Evolutionary conservation across 2,113 vertebrate genomes (phyloP), one percentile per base, ranked within the genome.

Genomic region (Amia ocellicauda): DNA sequence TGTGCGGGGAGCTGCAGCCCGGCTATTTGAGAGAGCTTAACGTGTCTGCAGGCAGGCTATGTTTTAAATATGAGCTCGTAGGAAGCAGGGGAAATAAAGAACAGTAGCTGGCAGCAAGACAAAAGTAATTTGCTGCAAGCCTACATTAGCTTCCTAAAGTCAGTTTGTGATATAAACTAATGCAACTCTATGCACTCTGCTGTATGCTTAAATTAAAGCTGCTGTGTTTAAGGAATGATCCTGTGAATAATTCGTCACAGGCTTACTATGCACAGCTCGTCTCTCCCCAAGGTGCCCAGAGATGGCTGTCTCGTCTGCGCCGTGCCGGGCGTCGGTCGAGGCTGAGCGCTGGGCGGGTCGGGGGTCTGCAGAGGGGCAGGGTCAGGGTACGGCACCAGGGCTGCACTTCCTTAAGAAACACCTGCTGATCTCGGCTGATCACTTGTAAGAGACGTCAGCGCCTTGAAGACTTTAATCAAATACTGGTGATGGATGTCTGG

Each of bases 11-110:
- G 8, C 20, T 52, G 47, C 20, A 27, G 64, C 56, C 20, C 19
- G 43, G 28, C 17, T 9, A 20, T 50, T 23, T 40, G 13, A 60
- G 59, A 16, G n/a, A 29, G 24, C 57, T 20, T 59, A 66, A 40
- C 23, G 16, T 51, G 22, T 60, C 31, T 60, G 23, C 24, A 54
- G 22, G 49, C 57, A 28, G 24, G 56, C 22, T 36, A 51, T 27
- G 49, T 42, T 53, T 66, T 60, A 60, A 60, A 60, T 52, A 53
- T 60, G 64, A 66, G 58, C 57, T 19, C 8, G 36, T 17, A 22
- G 23, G 28, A 43, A 28, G 7, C 9, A 14, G 13, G 4, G 14
- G 57, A 50, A 59, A 66, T 60, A 59, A 60, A 43, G 47, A 16
- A 66, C 45, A 27, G 20, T 42, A 40, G 57, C 47, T 66, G 45